Evolutionary conservation across 1,140 invertebrate genomes (phyloP).

Genomic region (Cotesia chilonis): DNA sequence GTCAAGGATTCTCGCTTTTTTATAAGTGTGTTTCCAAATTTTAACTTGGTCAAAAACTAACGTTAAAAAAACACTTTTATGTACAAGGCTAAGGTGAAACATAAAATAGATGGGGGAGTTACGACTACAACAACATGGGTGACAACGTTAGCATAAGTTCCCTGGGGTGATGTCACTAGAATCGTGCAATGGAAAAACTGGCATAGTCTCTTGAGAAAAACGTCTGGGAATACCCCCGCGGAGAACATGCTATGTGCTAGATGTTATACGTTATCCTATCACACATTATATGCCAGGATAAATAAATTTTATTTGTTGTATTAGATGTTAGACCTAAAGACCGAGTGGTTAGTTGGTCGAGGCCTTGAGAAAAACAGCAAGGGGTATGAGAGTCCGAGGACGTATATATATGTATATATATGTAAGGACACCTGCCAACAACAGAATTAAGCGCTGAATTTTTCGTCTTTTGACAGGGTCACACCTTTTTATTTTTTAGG

Average conservation of each 20-base stretch:
- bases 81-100: background rate
- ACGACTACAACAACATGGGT: slow-evolving; percentile 32
- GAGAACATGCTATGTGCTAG: background rate
- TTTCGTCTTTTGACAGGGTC: slow-evolving; percentile 5
- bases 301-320: background rate
- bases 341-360: slow-evolving; percentile 26
- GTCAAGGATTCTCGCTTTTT: too few relatives aligned
- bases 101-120: too few relatives aligned
- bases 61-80: slow-evolving; percentile 21
- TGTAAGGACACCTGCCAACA: slow-evolving; percentile 25
- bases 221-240: background rate
- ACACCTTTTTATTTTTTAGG: slow-evolving; percentile 2
- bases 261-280: too few relatives aligned
- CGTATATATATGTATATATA: background rate
- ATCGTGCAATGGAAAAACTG: background rate
- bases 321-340: slow-evolving; percentile 19
- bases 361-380: slow-evolving; percentile 36
- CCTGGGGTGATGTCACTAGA: slow-evolving; percentile 15
- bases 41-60: slow-evolving; percentile 4
- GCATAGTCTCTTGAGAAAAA: slow-evolving; percentile 32
- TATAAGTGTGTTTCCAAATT: background rate
- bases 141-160: slow-evolving; percentile 28
- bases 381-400: slow-evolving; percentile 24
- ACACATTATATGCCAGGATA: too few relatives aligned
- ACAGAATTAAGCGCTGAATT: background rate